phyloP scores from a whole-genome alignment of 2,797 vertebrate species.

The Phrynocephalus vlangalii region DNA sequence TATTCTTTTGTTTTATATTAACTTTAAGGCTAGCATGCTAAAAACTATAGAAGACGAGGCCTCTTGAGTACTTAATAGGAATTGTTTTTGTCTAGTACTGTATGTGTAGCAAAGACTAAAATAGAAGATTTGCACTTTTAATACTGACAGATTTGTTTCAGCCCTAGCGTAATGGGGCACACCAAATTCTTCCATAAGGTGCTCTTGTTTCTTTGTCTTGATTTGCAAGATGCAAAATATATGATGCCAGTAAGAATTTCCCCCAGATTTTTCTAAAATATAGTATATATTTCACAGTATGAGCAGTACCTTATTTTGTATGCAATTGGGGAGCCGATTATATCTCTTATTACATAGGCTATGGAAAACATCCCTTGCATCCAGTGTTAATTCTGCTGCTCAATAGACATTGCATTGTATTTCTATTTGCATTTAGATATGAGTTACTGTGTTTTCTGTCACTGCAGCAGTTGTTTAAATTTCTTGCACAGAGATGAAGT shows the following conservation, averaged over 20 bases:
- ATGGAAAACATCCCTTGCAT: neutral
- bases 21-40: neutral
- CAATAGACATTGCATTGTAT: constrained; percentile 55
- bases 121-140: no score
- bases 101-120: neutral
- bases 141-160: no score
- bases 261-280: neutral
- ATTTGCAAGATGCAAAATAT: neutral
- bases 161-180: no score
- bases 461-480: constrained; percentile 26
- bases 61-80: neutral
- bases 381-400: constrained; percentile 50
- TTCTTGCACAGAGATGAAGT: neutral
- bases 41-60: neutral
- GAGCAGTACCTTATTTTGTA: neutral
- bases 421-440: constrained; percentile 36
- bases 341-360: neutral
- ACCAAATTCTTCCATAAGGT: no score
- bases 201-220: neutral
- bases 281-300: neutral
- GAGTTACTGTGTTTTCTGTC: constrained; percentile 52
- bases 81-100: neutral
- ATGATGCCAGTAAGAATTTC: neutral
- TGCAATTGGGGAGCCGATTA: neutral
- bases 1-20: neutral